Conservation (phyloP, 2,888 invertebrate genomes). For the Heteromyza rotundicornis region DNA sequence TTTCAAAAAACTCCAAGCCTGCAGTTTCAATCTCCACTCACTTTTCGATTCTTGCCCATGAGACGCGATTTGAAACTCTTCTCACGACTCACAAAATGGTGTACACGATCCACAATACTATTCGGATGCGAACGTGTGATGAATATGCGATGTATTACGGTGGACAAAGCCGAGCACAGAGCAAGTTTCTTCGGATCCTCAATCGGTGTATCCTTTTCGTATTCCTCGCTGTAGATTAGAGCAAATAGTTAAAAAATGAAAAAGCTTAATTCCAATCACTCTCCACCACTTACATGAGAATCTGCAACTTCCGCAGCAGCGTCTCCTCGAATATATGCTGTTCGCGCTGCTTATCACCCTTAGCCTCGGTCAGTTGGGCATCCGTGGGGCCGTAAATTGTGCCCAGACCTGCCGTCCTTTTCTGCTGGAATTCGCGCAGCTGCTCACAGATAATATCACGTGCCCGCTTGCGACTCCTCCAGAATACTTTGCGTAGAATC, state of each 20-base stretch:
- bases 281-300: slow-evolving; percentile 67
- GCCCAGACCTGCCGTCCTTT: slow-evolving; percentile 87
- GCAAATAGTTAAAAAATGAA: neutral
- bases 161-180: slow-evolving; percentile 73
- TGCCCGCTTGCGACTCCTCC: slow-evolving; percentile 79
- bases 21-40: slow-evolving; percentile 40
- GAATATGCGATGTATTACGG: slow-evolving; percentile 80
- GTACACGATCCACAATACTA: slow-evolving; percentile 74
- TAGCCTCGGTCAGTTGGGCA: slow-evolving; percentile 77
- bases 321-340: slow-evolving; percentile 76
- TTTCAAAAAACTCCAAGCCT: neutral
- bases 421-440: slow-evolving; percentile 71
- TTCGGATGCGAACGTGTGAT: slow-evolving; percentile 69
- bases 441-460: slow-evolving; percentile 61
- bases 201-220: slow-evolving; percentile 69
- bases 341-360: slow-evolving; percentile 80
- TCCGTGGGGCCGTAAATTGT: slow-evolving; percentile 89
- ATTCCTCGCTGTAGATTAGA: slow-evolving; percentile 68
- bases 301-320: slow-evolving; percentile 75
- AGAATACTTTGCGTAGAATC: slow-evolving; percentile 84
- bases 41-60: slow-evolving; percentile 73
- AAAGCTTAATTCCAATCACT: neutral
- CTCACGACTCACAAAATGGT: slow-evolving; percentile 85
- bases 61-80: slow-evolving; percentile 75
- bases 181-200: slow-evolving; percentile 73